Percentiles rank a stretch among this genome's conserved stretches.
Evolutionary conservation across 2,888 invertebrate species (phyloP).

Genomic region (Nemotelus nigrinus): DNA sequence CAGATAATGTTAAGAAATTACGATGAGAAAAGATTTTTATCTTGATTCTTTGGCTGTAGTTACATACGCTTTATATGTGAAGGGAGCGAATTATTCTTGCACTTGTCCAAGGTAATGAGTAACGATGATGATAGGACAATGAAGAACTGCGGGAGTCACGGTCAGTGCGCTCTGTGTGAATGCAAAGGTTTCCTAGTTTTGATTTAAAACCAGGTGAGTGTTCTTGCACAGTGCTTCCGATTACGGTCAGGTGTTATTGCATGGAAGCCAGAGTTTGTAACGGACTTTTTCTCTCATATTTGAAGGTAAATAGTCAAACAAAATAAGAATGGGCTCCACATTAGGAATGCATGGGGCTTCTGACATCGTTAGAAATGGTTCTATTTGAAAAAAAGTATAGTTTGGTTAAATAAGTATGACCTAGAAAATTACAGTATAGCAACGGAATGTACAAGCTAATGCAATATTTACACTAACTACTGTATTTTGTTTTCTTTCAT

Average conservation of each 20-base stretch:
- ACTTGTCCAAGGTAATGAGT: not conserved
- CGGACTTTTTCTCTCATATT: too few species aligned
- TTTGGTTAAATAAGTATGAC: too few species aligned
- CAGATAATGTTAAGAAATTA: conserved; percentile 6
- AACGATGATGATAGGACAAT: not conserved
- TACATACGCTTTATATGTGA: not conserved
- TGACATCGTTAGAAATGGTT: too few species aligned
- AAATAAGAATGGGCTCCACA: too few species aligned
- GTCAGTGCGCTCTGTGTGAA: conserved; percentile 40
- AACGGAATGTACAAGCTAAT: too few species aligned
- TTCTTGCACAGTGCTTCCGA: too few species aligned
- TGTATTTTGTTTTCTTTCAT: not conserved
- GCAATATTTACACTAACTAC: conserved; percentile 4
- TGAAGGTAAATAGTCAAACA: too few species aligned
- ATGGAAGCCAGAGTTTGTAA: too few species aligned
- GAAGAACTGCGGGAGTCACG: conserved; percentile 12
- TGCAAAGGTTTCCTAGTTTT: not conserved
- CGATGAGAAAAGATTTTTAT: conserved; percentile 32
- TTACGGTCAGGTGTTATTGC: too few species aligned
- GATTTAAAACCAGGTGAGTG: conserved; percentile 35
- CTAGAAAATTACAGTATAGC: too few species aligned
- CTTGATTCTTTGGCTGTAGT: not conserved
- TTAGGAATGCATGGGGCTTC: too few species aligned
- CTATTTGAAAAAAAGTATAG: too few species aligned
- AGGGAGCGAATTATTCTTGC: not conserved